Evolutionary conservation across 2,888 invertebrate species (phyloP).

Genomic region (Philereme transversata): DNA sequence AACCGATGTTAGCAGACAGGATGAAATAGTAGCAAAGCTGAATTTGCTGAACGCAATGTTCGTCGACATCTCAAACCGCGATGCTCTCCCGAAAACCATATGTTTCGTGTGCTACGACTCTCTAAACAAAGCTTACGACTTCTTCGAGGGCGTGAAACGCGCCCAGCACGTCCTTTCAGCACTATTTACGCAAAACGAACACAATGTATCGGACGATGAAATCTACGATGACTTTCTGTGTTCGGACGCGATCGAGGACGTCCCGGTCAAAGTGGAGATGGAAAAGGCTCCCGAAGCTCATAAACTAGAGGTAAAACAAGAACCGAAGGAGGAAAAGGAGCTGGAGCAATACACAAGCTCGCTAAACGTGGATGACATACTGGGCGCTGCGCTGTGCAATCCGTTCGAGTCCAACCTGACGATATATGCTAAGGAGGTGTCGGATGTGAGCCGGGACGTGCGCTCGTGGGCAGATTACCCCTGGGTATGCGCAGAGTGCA

Average conservation of each 20-base stretch:
- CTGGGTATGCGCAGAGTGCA: conserved; percentile 70
- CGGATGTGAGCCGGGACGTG: conserved; percentile 49
- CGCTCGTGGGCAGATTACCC: conserved; percentile 71
- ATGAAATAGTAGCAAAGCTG: conserved; percentile 59
- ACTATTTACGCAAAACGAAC: conserved; percentile 47
- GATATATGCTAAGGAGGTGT: conserved; percentile 66
- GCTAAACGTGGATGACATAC: conserved; percentile 64
- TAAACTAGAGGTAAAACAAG: conserved; percentile 55
- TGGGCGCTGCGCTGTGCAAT: conserved; percentile 63
- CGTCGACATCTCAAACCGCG: conserved; percentile 59
- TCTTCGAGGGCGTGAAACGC: conserved; percentile 58
- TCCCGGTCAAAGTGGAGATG: conserved; percentile 45
- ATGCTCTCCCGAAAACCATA: conserved; percentile 64
- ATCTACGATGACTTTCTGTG: conserved; percentile 56
- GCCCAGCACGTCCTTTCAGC: conserved; percentile 57
- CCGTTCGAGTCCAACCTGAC: conserved; percentile 55
- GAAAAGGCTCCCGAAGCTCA: conserved; percentile 8
- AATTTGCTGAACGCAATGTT: conserved; percentile 67
- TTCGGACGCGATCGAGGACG: conserved; percentile 41
- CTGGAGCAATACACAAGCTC: conserved; percentile 29
- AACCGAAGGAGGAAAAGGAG: conserved; percentile 63
- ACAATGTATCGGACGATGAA: conserved; percentile 58
- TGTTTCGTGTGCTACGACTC: conserved; percentile 70
- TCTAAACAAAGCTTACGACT: conserved; percentile 66
- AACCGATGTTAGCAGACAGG: conserved; percentile 51